Evolutionary conservation across 2,888 invertebrate species (phyloP).

Genomic region (Dyspetes luteomarginatus): DNA sequence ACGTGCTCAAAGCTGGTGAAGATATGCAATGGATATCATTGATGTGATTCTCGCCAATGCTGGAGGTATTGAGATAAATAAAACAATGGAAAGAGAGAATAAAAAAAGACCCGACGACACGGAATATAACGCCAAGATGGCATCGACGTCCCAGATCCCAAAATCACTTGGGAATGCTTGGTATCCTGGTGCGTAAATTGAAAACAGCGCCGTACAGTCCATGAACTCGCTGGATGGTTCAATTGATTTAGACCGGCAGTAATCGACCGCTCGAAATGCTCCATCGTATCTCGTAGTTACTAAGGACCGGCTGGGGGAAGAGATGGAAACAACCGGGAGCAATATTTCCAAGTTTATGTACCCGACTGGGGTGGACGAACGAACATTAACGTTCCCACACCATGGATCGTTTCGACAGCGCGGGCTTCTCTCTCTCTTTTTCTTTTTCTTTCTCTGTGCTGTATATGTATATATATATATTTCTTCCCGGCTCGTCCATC

Average conservation of each 20-base stretch:
- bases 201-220: slow-evolving; percentile 49
- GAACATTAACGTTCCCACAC: slow-evolving; percentile 70
- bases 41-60: neutral
- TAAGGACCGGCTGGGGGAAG: neutral
- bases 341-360: slow-evolving; percentile 77
- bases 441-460: no score
- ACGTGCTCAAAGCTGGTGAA: neutral
- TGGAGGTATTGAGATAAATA: neutral
- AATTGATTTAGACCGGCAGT: slow-evolving; percentile 74
- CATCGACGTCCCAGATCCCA: neutral
- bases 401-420: slow-evolving; percentile 55
- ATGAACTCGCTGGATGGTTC: slow-evolving; percentile 66
- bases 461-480: slow-evolving; percentile 47
- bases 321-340: slow-evolving; percentile 50
- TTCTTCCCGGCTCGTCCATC: slow-evolving; percentile 45
- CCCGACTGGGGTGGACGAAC: slow-evolving; percentile 57
- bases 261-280: slow-evolving; percentile 73
- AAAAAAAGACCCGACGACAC: slow-evolving; percentile 18
- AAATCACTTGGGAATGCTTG: slow-evolving; percentile 16
- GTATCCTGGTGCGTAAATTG: slow-evolving; percentile 53
- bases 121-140: neutral
- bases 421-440: slow-evolving; percentile 22
- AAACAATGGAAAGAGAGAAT: neutral
- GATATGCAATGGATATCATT: neutral
- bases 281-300: slow-evolving; percentile 50